Evolutionary conservation across 2,797 vertebrate species (phyloP).

Genomic region (Pantherophis vulpinus): DNA sequence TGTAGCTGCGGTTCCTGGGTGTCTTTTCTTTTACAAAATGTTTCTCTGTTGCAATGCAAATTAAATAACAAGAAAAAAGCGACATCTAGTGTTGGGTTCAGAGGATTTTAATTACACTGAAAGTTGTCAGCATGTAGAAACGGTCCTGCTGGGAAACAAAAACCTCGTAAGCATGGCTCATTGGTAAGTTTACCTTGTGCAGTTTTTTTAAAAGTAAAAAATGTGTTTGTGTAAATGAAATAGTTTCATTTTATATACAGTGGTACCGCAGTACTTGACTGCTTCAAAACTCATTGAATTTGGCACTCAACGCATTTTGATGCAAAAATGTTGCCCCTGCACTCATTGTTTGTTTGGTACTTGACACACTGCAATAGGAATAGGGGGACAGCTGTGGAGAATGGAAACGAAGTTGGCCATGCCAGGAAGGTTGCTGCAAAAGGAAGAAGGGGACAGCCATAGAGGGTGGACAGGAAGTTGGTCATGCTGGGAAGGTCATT

Average conservation of each 20-base stretch:
- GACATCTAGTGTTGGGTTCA: conserved; percentile 20
- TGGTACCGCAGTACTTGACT: neutral
- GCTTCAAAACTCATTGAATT: neutral
- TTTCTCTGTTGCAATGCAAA: neutral
- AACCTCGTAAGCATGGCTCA: neutral
- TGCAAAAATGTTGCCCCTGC: neutral
- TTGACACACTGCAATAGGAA: neutral
- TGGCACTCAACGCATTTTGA: neutral
- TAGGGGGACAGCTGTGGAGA: neutral
- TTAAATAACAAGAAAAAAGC: neutral
- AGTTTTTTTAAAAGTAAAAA: neutral
- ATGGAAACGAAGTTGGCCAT: neutral
- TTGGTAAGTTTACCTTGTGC: neutral
- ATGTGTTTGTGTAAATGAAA: neutral
- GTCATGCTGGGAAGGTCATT: neutral
- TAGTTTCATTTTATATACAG: neutral
- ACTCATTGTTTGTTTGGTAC: neutral
- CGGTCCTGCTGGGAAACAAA: neutral
- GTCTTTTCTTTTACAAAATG: neutral
- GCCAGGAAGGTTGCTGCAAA: neutral
- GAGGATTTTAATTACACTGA: neutral
- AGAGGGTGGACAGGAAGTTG: neutral
- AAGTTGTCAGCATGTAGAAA: neutral
- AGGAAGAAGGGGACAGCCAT: neutral
- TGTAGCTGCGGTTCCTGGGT: neutral